Conservation (phyloP, 1,140 invertebrate species). For the Oncopeltus fasciatus region DNA sequence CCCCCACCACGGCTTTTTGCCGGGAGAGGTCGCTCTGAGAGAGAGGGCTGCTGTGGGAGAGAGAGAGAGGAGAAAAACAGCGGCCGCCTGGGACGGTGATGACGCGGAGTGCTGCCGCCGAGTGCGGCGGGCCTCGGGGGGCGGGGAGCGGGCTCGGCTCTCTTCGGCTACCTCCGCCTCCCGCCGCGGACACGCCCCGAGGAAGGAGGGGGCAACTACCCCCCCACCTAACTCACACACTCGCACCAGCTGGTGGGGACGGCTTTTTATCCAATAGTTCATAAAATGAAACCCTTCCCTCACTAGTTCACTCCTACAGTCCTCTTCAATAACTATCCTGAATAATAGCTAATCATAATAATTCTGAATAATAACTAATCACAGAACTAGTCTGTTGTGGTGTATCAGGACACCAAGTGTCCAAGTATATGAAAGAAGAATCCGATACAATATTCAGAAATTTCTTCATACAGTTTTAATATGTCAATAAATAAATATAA, state of each 20-base stretch:
- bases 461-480: too few relatives aligned
- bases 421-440: too few relatives aligned
- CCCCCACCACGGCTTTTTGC: not conserved
- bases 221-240: not conserved
- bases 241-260: too few relatives aligned
- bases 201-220: not conserved
- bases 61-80: not conserved
- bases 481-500: too few relatives aligned
- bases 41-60: not conserved
- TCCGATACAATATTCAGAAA: too few relatives aligned
- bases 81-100: not conserved
- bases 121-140: not conserved
- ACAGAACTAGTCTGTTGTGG: too few relatives aligned
- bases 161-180: constrained; percentile 8
- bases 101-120: not conserved
- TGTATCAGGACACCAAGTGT: too few relatives aligned
- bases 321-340: too few relatives aligned
- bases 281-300: not conserved
- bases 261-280: not conserved
- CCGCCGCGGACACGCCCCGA: not conserved
- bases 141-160: constrained; percentile 5
- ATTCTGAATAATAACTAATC: too few relatives aligned
- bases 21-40: not conserved
- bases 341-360: too few relatives aligned
- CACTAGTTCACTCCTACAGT: too few relatives aligned